Evolutionary conservation across 2,888 invertebrate species (phyloP).

Genomic region (Iphiclides podalirius): DNA sequence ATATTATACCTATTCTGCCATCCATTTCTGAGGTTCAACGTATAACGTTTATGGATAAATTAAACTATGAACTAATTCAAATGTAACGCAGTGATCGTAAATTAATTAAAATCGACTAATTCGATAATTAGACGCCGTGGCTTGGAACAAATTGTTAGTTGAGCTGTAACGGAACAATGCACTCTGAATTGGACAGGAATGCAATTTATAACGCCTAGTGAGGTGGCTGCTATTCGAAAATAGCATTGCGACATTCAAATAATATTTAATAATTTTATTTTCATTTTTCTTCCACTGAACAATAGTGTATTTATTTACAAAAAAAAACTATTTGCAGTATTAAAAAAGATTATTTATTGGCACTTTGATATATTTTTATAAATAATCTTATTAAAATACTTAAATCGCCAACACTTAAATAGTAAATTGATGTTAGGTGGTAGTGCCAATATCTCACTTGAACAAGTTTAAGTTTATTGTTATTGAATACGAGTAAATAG

Average conservation of each 20-base stretch:
- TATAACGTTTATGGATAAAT: neutral
- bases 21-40: too few species aligned
- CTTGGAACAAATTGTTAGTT: constrained; percentile 16
- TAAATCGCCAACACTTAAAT: too few species aligned
- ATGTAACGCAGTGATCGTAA: neutral
- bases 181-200: constrained; percentile 6
- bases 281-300: neutral
- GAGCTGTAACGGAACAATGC: constrained; percentile 13
- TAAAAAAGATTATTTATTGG: too few species aligned
- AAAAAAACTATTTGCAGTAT: too few species aligned
- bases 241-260: neutral
- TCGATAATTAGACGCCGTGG: constrained; percentile 19
- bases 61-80: neutral
- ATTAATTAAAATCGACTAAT: constrained; percentile 15
- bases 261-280: too few species aligned
- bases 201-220: constrained; percentile 3
- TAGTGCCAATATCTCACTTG: too few species aligned
- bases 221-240: neutral
- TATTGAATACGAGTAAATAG: too few species aligned
- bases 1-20: too few species aligned
- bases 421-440: too few species aligned
- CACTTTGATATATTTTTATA: too few species aligned
- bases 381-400: too few species aligned
- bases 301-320: neutral
- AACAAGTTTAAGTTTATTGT: too few species aligned